Percentiles rank a stretch among this genome's conserved stretches.
These are phyloP conservation scores for Noctua pronuba DNA, from an alignment of 2,888 invertebrate genomes.

Conservation along the genomic window DNA sequence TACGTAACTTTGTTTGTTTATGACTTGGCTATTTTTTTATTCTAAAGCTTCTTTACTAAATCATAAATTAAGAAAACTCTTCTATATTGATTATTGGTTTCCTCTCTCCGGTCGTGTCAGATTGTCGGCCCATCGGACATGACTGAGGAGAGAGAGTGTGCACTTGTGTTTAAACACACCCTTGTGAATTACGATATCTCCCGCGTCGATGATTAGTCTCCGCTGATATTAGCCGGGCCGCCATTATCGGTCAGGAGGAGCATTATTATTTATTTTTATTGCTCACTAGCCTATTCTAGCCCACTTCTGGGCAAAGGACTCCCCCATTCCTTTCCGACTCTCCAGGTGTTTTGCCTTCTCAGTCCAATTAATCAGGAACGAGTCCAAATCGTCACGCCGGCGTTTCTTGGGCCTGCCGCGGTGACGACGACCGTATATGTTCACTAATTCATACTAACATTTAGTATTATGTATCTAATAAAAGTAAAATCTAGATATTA, in stretches of 20 bases:
- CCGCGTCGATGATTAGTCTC: background rate
- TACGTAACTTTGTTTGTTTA: slow-evolving; percentile 25
- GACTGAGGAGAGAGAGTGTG: background rate
- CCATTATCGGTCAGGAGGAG: background rate
- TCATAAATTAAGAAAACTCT: background rate
- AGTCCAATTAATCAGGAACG: too few species aligned
- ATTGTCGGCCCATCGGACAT: background rate
- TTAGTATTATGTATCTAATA: background rate
- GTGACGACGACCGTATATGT: background rate
- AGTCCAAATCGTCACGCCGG: too few species aligned
- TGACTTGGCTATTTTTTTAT: background rate
- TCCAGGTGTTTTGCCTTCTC: too few species aligned
- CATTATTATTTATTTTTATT: background rate
- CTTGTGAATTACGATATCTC: background rate
- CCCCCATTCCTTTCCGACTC: too few species aligned
- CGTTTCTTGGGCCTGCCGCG: too few species aligned
- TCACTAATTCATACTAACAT: background rate
- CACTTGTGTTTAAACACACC: background rate
- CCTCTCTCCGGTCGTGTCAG: background rate
- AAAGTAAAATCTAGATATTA: background rate
- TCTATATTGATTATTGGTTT: background rate
- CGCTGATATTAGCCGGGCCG: background rate
- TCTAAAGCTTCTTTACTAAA: background rate
- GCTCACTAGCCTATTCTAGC: too few species aligned
- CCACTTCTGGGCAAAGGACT: too few species aligned